These are phyloP conservation scores for Pseudomugil tenellus DNA, from an alignment of 2,797 vertebrate species.

Conservation along the genomic window DNA sequence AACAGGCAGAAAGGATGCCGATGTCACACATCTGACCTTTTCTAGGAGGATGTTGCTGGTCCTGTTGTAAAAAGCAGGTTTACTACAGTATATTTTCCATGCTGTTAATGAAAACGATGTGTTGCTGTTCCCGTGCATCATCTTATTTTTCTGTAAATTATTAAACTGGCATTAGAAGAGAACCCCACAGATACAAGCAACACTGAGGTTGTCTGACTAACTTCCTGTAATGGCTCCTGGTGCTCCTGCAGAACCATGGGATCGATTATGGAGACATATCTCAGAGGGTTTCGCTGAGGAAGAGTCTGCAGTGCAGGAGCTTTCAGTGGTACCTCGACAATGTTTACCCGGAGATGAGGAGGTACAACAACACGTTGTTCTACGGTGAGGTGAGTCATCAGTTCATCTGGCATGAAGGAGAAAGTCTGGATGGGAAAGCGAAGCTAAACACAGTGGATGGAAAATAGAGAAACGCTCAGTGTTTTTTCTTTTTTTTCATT, in stretches of 20 bases:
- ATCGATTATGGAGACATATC: conserved; percentile 96
- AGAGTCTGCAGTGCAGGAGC: conserved; percentile 91
- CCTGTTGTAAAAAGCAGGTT: background rate
- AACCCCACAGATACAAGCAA: background rate
- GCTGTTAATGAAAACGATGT: background rate
- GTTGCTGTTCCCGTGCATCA: background rate
- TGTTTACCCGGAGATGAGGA: conserved; percentile 97
- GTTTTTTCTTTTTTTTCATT: conserved; percentile 8
- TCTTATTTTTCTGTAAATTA: background rate
- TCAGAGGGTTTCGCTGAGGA: conserved; percentile 88
- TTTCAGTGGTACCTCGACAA: conserved; percentile 99
- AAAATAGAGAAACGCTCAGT: background rate
- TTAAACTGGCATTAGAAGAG: background rate
- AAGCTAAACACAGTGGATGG: background rate
- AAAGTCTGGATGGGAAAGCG: background rate
- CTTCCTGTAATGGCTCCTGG: background rate
- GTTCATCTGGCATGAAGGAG: background rate
- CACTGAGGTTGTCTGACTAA: background rate
- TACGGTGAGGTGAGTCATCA: conserved; percentile 92
- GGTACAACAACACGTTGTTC: conserved; percentile 93
- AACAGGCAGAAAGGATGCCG: no score
- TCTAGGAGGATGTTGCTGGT: background rate
- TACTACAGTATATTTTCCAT: background rate
- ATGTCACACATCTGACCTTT: background rate
- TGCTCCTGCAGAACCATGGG: conserved; percentile 89